Conservation (phyloP, 2,113 vertebrate species). For the Callopanchax toddi region DNA sequence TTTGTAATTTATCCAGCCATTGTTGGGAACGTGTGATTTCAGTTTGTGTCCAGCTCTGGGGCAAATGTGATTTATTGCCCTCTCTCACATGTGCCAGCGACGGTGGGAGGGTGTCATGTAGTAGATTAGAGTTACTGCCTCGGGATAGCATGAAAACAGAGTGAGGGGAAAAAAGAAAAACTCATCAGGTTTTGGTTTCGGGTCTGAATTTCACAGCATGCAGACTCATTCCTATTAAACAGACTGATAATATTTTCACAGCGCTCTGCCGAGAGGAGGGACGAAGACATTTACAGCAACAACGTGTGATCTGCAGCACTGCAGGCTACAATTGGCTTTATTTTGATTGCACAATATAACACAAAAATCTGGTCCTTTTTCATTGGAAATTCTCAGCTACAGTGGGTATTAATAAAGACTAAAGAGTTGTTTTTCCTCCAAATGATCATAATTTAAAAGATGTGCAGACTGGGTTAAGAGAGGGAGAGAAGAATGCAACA, state of each 20-base stretch:
- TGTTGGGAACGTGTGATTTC: constrained; percentile 29
- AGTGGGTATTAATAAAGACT: constrained; percentile 12
- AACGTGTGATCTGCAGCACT: constrained; percentile 1
- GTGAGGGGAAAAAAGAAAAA: constrained; percentile 5
- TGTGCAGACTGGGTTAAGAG: not conserved
- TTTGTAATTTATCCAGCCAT: constrained; percentile 37
- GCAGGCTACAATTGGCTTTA: constrained; percentile 7
- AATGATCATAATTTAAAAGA: constrained; percentile 20
- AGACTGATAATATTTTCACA: constrained; percentile 32
- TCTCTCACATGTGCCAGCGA: constrained; percentile 21
- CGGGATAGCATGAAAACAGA: constrained; percentile 13
- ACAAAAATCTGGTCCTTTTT: not conserved
- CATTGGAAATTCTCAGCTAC: not conserved
- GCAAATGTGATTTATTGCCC: constrained; percentile 34
- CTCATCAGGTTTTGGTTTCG: constrained; percentile 39
- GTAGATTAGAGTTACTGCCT: constrained; percentile 34
- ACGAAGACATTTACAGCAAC: constrained; percentile 1
- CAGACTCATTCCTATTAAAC: constrained; percentile 17
- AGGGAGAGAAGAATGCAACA: constrained; percentile 11
- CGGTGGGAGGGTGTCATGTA: constrained; percentile 15
- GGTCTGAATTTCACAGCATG: constrained; percentile 14
- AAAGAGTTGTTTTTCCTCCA: constrained; percentile 17
- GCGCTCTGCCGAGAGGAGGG: constrained; percentile 9
- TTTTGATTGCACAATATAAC: constrained; percentile 21
- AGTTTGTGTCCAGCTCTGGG: constrained; percentile 21